These are phyloP conservation scores for Nannoperca australis DNA, from an alignment of 2,797 vertebrate genomes.

Conservation along the genomic window DNA sequence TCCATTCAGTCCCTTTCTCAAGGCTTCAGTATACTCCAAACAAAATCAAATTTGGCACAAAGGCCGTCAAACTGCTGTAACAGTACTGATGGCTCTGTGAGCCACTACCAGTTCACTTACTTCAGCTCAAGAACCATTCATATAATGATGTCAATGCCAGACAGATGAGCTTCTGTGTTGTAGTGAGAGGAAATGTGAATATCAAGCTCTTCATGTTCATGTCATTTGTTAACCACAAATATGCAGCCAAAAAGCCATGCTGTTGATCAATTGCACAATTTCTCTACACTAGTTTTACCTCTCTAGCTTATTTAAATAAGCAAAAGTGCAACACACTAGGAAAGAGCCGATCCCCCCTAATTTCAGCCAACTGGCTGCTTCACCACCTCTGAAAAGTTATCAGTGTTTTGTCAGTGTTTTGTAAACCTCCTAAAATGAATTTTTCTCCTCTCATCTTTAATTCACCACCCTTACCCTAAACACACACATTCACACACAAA, in stretches of 20 bases:
- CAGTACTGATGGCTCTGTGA: background rate
- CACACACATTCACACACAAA: background rate
- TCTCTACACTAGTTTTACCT: background rate
- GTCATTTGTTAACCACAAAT: background rate
- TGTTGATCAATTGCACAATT: background rate
- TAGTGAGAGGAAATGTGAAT: background rate
- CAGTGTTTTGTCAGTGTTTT: slow-evolving; percentile 63
- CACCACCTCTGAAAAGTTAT: slow-evolving; percentile 15
- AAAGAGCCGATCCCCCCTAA: background rate
- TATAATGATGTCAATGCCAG: background rate
- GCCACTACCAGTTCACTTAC: background rate
- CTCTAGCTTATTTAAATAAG: slow-evolving; percentile 6
- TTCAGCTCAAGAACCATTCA: slow-evolving; percentile 1
- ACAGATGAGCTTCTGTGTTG: slow-evolving; percentile 1
- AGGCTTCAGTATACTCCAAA: slow-evolving; percentile 1
- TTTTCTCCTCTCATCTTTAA: slow-evolving; percentile 17
- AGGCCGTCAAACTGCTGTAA: background rate
- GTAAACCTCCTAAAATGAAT: background rate
- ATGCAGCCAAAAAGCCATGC: background rate
- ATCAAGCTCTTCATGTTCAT: slow-evolving; percentile 1
- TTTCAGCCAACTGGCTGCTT: slow-evolving; percentile 15
- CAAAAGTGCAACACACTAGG: slow-evolving; percentile 2
- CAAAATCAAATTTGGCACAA: slow-evolving; percentile 15
- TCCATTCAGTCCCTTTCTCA: slow-evolving; percentile 4
- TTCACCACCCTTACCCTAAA: background rate